Base-by-base conservation (phyloP, 2,113 vertebrate species). In the Perca fluviatilis region DNA sequence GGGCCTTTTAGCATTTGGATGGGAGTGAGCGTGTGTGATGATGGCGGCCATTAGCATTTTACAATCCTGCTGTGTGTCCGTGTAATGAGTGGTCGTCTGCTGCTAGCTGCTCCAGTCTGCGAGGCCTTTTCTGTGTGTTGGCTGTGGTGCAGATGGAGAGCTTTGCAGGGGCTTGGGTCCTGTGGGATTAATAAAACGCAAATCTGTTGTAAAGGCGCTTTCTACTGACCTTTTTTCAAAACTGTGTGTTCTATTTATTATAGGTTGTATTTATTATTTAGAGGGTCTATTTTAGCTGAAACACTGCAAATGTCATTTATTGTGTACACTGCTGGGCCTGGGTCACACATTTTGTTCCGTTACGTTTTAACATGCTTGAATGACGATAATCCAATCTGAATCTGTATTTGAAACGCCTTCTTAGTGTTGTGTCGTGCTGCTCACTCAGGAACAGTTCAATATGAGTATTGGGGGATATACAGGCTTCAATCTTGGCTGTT, bases 161-260 rank as follows among this genome's bases (percentile, higher is more conserved):
- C 80, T 86, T 88, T 80, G 78, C 90, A 77, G 77, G 73, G 71
- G 61, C 84, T 81, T 79, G 89, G 76, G 83, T 91, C 87, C 78
- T 3, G 79, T 75, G 87, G 91, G 88, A 92, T 92, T 89, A 92
- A 91, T 87, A 79, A 83, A 88, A 83, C 33, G 18, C 57, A 90
- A 85, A 87, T 85, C 88, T 91, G 90, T 89, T 67, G 75, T 77
- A 71, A 76, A 87, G 78, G 51, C 47, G 16, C 62, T 74, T 56
- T 66, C 72, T 65, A 72, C 79, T 36, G 77, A 36, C 36, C 0
- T 36, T 36, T 36, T 36, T 36, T 36, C 7, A 7, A 36, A 36
- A 36, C 36, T 43, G 40, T 11, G 10, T 43, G 40, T 40, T 40
- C 40, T 10, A 10, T 40, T 40, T 40, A 40, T 40, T 40, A 40